phyloP scores from a whole-genome alignment of 2,113 vertebrate species.

The Heliornis fulica region DNA sequence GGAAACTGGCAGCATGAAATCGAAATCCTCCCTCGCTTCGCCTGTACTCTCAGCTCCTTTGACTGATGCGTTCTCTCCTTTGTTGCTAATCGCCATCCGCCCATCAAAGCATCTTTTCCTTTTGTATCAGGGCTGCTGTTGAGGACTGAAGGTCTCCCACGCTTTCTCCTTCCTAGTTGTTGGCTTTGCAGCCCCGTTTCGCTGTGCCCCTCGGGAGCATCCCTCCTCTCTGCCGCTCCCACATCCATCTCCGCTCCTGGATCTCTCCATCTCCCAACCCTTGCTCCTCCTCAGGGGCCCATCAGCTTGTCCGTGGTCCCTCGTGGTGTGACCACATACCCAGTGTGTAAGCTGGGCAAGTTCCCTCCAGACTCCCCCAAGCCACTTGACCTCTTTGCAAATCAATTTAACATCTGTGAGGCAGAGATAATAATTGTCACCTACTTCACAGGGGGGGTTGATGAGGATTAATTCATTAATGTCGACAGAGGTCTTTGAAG shows the following conservation, averaged over 20 bases:
- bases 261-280: neutral
- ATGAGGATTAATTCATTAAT: conserved; percentile 69
- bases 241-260: neutral
- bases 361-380: neutral
- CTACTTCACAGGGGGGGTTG: conserved; percentile 59
- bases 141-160: conserved; percentile 22
- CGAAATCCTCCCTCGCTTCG: neutral
- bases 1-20: neutral
- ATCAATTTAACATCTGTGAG: conserved; percentile 67
- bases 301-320: accelerated
- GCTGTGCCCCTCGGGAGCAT: neutral
- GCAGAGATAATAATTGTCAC: conserved; percentile 68
- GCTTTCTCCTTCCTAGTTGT: neutral
- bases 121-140: neutral
- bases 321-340: neutral
- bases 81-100: neutral
- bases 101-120: neutral
- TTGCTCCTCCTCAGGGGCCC: accelerated
- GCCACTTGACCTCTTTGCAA: conserved; percentile 60
- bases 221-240: neutral
- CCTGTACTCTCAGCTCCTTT: neutral
- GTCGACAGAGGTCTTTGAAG: conserved; percentile 71
- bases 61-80: neutral
- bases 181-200: neutral
- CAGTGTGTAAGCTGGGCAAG: neutral